Conservation (phyloP, 1,140 invertebrate species). For the Polypedilum vanderplanki region DNA sequence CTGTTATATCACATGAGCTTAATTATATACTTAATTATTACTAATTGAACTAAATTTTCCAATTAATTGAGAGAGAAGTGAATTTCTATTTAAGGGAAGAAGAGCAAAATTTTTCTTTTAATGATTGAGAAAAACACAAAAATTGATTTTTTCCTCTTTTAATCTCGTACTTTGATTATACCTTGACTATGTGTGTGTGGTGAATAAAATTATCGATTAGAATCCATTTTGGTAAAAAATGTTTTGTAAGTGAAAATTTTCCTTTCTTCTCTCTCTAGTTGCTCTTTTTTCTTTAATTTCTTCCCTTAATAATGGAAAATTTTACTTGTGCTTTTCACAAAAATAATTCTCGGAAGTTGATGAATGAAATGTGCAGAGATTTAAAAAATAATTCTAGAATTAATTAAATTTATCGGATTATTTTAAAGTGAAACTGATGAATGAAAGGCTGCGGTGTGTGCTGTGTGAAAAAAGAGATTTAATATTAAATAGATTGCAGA, state of each 20-base stretch:
- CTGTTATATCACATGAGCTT: background rate
- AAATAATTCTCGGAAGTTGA: background rate
- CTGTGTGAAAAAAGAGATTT: too few relatives aligned
- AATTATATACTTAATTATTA: background rate
- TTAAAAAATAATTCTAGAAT: too few relatives aligned
- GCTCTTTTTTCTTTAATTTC: background rate
- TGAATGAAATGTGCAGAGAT: background rate
- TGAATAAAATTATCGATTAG: constrained; percentile 25
- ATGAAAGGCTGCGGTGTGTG: too few relatives aligned
- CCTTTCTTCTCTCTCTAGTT: background rate
- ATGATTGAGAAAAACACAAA: background rate
- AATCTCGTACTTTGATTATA: background rate
- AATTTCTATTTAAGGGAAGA: background rate
- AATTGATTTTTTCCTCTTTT: background rate
- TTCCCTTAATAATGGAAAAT: background rate
- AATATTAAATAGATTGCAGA: constrained; percentile 11
- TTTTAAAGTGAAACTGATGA: too few relatives aligned
- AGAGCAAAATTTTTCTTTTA: background rate
- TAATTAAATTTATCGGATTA: too few relatives aligned
- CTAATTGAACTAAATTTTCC: background rate
- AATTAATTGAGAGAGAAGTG: background rate
- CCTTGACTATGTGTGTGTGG: background rate
- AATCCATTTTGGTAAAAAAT: constrained; percentile 16
- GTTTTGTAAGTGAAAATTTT: background rate
- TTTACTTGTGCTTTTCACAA: background rate